Evolutionary conservation across 2,113 vertebrate species (phyloP).

Genomic region (Chaenocephalus aceratus): DNA sequence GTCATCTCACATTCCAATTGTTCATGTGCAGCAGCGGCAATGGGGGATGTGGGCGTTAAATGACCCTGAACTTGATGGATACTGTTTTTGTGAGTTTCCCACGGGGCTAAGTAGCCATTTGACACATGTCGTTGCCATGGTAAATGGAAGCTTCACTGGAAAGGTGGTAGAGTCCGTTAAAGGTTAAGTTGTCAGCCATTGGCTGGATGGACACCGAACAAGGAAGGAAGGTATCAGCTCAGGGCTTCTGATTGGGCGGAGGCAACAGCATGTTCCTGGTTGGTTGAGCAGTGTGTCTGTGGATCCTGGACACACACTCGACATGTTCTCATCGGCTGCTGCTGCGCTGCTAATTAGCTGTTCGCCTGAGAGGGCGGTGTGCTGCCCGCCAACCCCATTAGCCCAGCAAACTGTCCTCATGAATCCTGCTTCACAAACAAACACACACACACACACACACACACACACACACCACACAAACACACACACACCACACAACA

Average conservation of each 20-base stretch:
- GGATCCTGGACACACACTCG: constrained; percentile 58
- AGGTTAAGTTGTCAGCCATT: constrained; percentile 66
- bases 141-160: constrained; percentile 51
- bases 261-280: constrained; percentile 45
- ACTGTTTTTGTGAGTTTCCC: constrained; percentile 65
- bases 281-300: constrained; percentile 57
- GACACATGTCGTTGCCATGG: constrained; percentile 72
- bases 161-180: constrained; percentile 35
- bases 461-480: too few relatives aligned
- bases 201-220: constrained; percentile 55
- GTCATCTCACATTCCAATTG: constrained; percentile 42
- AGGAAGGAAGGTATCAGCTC: constrained; percentile 19
- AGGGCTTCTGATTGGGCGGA: constrained; percentile 55
- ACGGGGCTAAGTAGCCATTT: constrained; percentile 68
- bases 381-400: constrained; percentile 74
- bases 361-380: constrained; percentile 69
- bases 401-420: constrained; percentile 75
- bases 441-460: constrained; percentile 43
- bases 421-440: constrained; percentile 67
- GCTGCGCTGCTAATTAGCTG: constrained; percentile 78
- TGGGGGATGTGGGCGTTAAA: constrained; percentile 63
- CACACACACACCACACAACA: too few relatives aligned
- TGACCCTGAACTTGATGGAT: constrained; percentile 78
- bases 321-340: constrained; percentile 77
- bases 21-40: constrained; percentile 55